Evolutionary conservation across 2,113 vertebrate species (phyloP).

Genomic region (Pteropus alecto): DNA sequence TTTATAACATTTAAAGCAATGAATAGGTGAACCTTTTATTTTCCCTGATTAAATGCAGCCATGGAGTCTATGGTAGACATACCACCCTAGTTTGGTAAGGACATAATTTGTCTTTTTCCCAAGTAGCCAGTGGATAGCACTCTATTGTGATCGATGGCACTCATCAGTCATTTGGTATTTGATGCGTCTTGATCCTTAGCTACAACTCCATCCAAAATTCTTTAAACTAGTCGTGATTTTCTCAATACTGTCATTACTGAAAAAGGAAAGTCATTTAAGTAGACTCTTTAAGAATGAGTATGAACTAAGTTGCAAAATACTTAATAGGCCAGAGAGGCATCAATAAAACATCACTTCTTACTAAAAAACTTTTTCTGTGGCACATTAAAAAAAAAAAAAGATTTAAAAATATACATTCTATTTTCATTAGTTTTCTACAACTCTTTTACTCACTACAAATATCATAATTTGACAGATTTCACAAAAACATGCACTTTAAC

Average conservation of each 20-base stretch:
- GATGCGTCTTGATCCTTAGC: neutral
- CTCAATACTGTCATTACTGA: neutral
- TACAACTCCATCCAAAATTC: neutral
- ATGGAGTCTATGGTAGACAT: neutral
- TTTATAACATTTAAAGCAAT: neutral
- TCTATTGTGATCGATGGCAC: neutral
- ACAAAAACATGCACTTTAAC: neutral
- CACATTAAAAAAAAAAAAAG: neutral
- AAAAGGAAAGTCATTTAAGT: neutral
- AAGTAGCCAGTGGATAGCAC: neutral
- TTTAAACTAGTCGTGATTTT: neutral
- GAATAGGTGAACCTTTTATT: neutral
- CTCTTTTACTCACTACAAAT: neutral
- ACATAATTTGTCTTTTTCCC: neutral
- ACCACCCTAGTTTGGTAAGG: neutral
- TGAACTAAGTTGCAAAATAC: neutral
- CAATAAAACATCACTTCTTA: neutral
- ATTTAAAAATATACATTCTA: neutral
- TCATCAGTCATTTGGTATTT: neutral
- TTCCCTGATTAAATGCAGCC: neutral
- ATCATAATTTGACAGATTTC: neutral
- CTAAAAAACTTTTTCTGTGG: neutral
- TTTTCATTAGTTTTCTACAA: neutral
- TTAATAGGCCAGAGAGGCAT: neutral
- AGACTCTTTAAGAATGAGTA: neutral